These are phyloP conservation scores for Syncerus caffer DNA, from an alignment of 2,797 vertebrate species.

Conservation along the genomic window DNA sequence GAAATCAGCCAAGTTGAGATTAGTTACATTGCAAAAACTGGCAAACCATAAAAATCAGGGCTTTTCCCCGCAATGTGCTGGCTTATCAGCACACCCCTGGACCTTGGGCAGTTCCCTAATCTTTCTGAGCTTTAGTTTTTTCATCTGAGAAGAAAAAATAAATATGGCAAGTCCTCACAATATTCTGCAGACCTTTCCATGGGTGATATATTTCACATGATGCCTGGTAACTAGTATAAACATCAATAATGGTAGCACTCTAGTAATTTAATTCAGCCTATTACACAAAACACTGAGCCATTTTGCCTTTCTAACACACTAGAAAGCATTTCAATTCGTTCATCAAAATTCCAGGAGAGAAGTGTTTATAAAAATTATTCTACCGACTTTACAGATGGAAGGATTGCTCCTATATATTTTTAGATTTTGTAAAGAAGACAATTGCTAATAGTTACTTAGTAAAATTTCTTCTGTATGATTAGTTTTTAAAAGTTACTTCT, in stretches of 20 bases:
- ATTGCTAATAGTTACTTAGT: neutral
- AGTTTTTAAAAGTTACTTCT: neutral
- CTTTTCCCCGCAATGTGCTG: neutral
- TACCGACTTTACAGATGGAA: neutral
- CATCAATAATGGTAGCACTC: neutral
- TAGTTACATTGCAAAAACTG: neutral
- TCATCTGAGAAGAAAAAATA: neutral
- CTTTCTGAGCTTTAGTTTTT: neutral
- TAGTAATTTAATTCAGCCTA: neutral
- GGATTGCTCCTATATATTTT: neutral
- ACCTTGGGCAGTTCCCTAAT: neutral
- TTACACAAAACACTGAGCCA: neutral
- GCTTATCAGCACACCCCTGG: neutral
- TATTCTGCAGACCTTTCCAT: neutral
- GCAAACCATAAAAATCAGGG: neutral
- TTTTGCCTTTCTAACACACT: constrained; percentile 20
- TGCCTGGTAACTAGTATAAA: neutral
- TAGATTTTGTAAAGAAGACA: constrained; percentile 24
- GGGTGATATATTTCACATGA: neutral
- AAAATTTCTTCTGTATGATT: constrained; percentile 13
- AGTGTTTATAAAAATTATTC: constrained; percentile 10
- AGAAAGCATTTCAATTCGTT: constrained; percentile 37
- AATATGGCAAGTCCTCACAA: neutral
- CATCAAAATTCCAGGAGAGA: neutral
- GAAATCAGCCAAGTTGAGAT: neutral